Evolutionary conservation across 1,140 invertebrate species (phyloP), one percentile per base, ranked within the genome.

Genomic region (Agrilus planipennis): DNA sequence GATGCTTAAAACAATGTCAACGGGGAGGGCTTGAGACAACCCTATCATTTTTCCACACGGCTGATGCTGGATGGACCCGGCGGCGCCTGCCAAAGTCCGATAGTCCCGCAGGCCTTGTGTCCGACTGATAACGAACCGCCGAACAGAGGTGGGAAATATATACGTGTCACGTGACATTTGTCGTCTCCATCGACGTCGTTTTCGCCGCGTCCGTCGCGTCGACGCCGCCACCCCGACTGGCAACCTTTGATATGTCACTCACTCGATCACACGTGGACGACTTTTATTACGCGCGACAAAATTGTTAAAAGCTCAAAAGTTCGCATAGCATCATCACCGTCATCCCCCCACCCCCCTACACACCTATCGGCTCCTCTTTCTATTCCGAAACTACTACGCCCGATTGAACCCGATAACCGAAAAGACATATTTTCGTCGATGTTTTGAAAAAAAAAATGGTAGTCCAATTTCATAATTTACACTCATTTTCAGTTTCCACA

Each of bases 181-280:
- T n/a, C n/a, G n/a, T n/a, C 27, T 31, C 21, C 40, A 34, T 22
- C 34, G 23, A 25, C 41, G 31, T 34, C 41, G 30, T 18, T 17
- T 41, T 23, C 41, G 19, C 3, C 35, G 15, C 16, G 16, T 17
- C 19, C 20, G 20, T 14, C 20, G 23, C 21, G 31, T 31, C 36
- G 39, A 43, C 46, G 34, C 23, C 32, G 18, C 21, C 43, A 39
- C 34, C 18, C 31, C 46, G 50, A 46, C 56, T 58, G 52, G 38
- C 40, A 37, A 30, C 38, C 42, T 40, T 45, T 49, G 56, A 58
- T 58, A 58, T 52, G 56, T 58, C 54, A 55, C 44, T 58, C 56
- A 55, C 46, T 53, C 53, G 49, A 54, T 57, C 56, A 57, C 54
- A 56, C 54, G 51, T 54, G 56, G 57, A 49, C 53, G 53, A 58